A percentile compares a stretch with the other conserved stretches of the same genome.
phyloP scores from a whole-genome alignment of 2,888 invertebrate genomes.

The Andrena praecox region DNA sequence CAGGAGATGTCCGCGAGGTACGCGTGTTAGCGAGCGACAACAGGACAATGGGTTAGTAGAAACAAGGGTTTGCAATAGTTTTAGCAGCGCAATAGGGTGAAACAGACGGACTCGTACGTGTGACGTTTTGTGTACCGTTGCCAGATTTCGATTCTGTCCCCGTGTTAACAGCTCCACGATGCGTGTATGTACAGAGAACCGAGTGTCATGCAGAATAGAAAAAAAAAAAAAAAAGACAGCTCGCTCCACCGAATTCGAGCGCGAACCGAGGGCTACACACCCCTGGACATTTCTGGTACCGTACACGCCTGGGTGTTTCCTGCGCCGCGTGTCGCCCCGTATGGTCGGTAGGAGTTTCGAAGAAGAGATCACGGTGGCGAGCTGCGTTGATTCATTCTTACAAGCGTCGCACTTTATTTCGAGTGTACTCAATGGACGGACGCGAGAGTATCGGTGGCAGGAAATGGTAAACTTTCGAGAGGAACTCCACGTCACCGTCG shows the following conservation, averaged over 20 bases:
- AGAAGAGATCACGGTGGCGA: neutral
- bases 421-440: slow-evolving; percentile 8
- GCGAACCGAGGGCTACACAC: neutral
- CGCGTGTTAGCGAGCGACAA: slow-evolving; percentile 61
- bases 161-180: slow-evolving; percentile 41
- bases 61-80: slow-evolving; percentile 71
- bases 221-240: neutral
- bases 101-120: slow-evolving; percentile 56
- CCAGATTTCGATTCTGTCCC: slow-evolving; percentile 37
- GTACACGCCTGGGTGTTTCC: neutral
- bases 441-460: slow-evolving; percentile 31
- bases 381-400: neutral
- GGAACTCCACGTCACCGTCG: slow-evolving; percentile 35
- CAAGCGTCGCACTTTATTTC: slow-evolving; percentile 10
- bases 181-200: slow-evolving; percentile 62
- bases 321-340: neutral
- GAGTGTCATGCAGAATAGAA: slow-evolving; percentile 56
- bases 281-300: no score
- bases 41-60: slow-evolving; percentile 71
- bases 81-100: slow-evolving; percentile 70
- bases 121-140: slow-evolving; percentile 25
- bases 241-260: slow-evolving; percentile 6
- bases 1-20: slow-evolving; percentile 35
- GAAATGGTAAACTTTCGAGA: slow-evolving; percentile 49
- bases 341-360: neutral